Evolutionary conservation across 2,888 invertebrate species (phyloP), one percentile per base, ranked within the genome.

Genomic region (Emmelina monodactyla): DNA sequence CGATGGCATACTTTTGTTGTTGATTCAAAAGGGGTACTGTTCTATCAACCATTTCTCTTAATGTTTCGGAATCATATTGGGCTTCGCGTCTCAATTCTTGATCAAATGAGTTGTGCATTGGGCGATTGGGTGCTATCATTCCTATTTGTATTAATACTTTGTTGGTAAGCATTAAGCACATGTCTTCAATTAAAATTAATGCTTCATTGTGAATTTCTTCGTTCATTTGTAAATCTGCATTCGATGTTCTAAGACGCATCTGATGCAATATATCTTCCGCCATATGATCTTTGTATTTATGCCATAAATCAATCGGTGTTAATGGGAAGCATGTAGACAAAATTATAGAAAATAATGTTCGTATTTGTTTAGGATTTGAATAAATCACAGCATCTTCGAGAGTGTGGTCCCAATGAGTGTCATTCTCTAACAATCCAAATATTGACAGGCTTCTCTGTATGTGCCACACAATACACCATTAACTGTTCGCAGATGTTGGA

Each of bases 331-430:
- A 40, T 40, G 38, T 41, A 19, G 37, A 37, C 4, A 44, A 12
- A 10, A 39, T 44, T 32, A 43, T 35, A n/a, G 32, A 13, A 35
- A 37, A 40, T 15, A 40, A 33, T 30, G 30, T 32, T n/a, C 37
- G 37, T n/a, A 38, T 30, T 34, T 28, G 30, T 34, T 2, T 14
- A 38, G 36, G 32, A 25, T 25, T 31, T 47, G 45, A 45, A 2
- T 40, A 43, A 15, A 47, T 42, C 9, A 43, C 41, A 33, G 46
- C 38, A 44, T 46, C 43, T 3, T 36, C 25, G 31, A 47, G 40
- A 30, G 45, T 47, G n/a, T 39, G 33, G n/a, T 48, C 44, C 47
- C 45, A 47, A 45, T 49, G 47, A 33, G 39, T 2, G 22, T 47
- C 47, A 33, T 49, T 46, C 31, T 33, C 33, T 4, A 25, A 15